phyloP scores from a whole-genome alignment of 1,140 invertebrate species.

The Drosophila orosa region DNA sequence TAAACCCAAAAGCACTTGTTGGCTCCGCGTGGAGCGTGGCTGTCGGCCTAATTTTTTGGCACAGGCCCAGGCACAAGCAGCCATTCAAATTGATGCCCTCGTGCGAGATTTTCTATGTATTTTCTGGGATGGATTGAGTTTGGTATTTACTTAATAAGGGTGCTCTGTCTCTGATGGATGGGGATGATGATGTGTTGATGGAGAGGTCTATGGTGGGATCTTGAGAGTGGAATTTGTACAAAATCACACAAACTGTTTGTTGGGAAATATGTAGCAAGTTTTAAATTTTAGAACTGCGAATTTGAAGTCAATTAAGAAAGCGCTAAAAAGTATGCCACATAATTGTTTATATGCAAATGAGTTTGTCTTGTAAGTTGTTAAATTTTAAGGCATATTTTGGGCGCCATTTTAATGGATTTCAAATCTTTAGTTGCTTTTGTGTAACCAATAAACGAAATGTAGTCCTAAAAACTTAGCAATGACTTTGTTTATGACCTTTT shows the following conservation, averaged over 20 bases:
- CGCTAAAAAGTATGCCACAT: rapidly evolving
- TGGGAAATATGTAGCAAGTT: background rate
- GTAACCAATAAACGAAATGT: background rate
- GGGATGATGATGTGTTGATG: constrained; percentile 20
- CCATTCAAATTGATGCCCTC: constrained; percentile 24
- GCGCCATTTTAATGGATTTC: background rate
- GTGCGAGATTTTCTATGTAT: constrained; percentile 14
- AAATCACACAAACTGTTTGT: background rate
- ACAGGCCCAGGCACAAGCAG: constrained; percentile 24
- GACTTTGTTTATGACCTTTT: background rate
- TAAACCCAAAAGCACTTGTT: constrained; percentile 30
- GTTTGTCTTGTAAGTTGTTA: background rate
- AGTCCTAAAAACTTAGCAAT: background rate
- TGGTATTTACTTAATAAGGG: constrained; percentile 15
- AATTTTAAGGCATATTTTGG: background rate
- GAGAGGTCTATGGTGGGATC: background rate
- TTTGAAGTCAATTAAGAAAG: background rate
- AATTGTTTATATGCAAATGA: background rate
- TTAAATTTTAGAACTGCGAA: background rate
- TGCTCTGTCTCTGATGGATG: constrained; percentile 15
- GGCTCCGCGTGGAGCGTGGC: constrained; percentile 38
- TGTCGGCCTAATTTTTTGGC: constrained; percentile 34
- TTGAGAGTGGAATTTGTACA: background rate
- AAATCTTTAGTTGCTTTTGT: background rate
- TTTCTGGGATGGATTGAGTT: background rate